These are phyloP conservation scores for Pyrgilauda ruficollis DNA, from an alignment of 2,113 vertebrate species.

Conservation along the genomic window DNA sequence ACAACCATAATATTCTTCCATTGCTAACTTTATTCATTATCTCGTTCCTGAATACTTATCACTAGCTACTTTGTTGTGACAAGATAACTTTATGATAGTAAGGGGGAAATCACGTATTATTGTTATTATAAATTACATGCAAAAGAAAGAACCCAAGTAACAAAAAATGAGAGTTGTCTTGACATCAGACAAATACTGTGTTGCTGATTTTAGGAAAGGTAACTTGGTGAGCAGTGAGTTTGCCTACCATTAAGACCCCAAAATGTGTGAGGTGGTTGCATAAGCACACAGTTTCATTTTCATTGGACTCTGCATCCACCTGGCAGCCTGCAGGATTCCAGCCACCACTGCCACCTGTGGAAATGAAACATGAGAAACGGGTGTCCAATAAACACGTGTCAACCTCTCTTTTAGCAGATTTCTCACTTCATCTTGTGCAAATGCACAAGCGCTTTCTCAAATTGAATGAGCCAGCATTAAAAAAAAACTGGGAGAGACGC, in stretches of 20 bases:
- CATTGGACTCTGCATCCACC: conserved; percentile 66
- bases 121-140: neutral
- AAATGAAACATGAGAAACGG: neutral
- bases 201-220: neutral
- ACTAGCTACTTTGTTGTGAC: neutral
- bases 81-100: neutral
- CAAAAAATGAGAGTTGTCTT: neutral
- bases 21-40: neutral
- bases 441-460: neutral
- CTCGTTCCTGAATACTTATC: neutral
- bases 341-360: conserved; percentile 82
- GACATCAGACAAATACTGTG: neutral
- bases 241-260: conserved; percentile 89
- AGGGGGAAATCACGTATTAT: neutral
- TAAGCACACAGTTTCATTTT: conserved; percentile 82
- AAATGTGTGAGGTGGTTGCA: conserved; percentile 96
- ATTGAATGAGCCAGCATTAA: neutral
- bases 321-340: conserved; percentile 85
- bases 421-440: neutral
- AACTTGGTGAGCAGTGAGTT: neutral
- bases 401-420: neutral
- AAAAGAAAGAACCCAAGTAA: neutral
- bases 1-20: neutral
- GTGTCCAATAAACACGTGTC: neutral
- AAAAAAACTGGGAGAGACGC: neutral